Base-by-base conservation (phyloP, 2,888 invertebrate genomes). In the Disparrhopalites patrizii region DNA sequence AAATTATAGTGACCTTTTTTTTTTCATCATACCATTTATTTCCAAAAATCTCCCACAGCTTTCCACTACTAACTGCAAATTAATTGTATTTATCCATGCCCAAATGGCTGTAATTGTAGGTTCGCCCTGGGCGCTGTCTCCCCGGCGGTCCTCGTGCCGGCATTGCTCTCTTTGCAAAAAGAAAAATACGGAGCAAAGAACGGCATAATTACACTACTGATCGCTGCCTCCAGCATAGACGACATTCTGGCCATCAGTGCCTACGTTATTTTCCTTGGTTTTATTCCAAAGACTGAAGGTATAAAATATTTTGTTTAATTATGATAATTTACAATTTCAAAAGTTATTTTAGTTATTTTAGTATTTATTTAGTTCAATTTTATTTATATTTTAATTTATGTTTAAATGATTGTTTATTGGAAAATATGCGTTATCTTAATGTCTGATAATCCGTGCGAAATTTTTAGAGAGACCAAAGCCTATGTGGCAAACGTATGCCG, bases 91-190 rank as follows among this genome's bases (percentile, higher is more conserved):
- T n/a, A n/a, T n/a, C n/a, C n/a, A n/a, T n/a, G n/a, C n/a, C n/a
- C n/a, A n/a, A n/a, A n/a, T n/a, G n/a, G n/a, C n/a, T n/a, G n/a
- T n/a, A 13, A 18, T 68, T n/a, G n/a, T n/a, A 82, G 82, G 10
- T 86, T 90, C 38, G 86, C 93, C 67, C 81, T 94, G 67, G 92
- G 93, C 0, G 97, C 96, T 0, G 96, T 98, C 1, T 93, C 95
- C 0, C 97, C 97, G 0, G 97, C 97, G 2, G 96, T 98, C 15
- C 90, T 97, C 10, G 96, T 98, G 18, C 95, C 97, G 0, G 92
- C 93, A 74, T 84, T 98, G 70, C 88, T 97, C 79, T 84, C 89
- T 33, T 82, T 97, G 20, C 85, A 94, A 15, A 86, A 85, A 65
- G 89, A 89, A 78, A 93, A 92, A 3, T 93, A 93, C 77, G 97